These are phyloP conservation scores for Zosterops lateralis DNA, from an alignment of 2,113 vertebrate species.

Conservation along the genomic window DNA sequence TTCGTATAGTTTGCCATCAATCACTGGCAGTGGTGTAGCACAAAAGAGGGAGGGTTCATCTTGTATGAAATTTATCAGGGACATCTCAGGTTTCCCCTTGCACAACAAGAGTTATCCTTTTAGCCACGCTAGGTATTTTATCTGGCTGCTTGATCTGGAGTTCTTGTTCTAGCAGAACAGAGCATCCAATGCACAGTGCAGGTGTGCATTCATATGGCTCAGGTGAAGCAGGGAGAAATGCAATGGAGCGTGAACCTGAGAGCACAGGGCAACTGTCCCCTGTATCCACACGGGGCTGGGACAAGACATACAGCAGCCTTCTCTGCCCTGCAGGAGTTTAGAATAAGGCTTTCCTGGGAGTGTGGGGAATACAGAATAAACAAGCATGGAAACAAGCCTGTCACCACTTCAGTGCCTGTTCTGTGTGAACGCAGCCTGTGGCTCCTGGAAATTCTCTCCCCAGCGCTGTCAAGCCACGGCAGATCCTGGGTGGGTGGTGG, in stretches of 20 bases:
- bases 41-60: not conserved
- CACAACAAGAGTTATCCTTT: not conserved
- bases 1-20: not conserved
- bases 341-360: not conserved
- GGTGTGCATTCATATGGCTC: not conserved
- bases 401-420: not conserved
- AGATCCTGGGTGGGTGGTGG: not conserved
- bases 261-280: not conserved
- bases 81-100: not conserved
- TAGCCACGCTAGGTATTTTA: not conserved
- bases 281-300: not conserved
- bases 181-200: not conserved
- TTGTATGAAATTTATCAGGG: not conserved
- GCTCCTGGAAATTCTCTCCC: not conserved
- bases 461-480: not conserved
- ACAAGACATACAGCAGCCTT: not conserved
- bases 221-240: not conserved
- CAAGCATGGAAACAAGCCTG: not conserved
- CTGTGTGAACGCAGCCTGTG: rapidly evolving
- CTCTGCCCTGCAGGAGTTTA: not conserved
- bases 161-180: not conserved
- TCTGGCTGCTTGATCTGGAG: not conserved
- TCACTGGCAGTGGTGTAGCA: not conserved
- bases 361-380: not conserved
- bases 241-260: not conserved